Evolutionary conservation across 2,888 invertebrate species (phyloP).

Genomic region (Maniola hyperantus): DNA sequence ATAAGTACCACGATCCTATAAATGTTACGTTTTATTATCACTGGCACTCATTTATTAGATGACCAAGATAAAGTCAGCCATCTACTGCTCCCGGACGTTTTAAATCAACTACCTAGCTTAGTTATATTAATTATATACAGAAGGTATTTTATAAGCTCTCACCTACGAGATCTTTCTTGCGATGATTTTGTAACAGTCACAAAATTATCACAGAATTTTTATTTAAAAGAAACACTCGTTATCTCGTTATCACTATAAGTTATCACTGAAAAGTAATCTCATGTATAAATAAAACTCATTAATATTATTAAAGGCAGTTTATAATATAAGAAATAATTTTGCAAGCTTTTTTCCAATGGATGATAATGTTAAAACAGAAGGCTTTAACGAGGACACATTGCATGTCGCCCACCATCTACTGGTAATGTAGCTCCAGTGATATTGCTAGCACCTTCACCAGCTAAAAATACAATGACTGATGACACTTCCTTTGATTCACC

Average conservation of each 20-base stretch:
- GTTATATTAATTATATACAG: too few relatives aligned
- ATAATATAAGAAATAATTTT: too few relatives aligned
- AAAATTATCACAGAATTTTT: neutral
- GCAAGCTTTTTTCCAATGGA: too few relatives aligned
- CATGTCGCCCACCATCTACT: slow-evolving; percentile 94
- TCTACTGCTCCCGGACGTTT: too few relatives aligned
- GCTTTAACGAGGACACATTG: slow-evolving; percentile 89
- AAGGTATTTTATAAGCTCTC: too few relatives aligned
- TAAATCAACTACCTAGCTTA: too few relatives aligned
- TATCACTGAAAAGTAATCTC: neutral
- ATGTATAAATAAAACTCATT: neutral
- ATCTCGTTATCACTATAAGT: neutral
- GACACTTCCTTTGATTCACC: slow-evolving; percentile 93
- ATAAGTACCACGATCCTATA: too few relatives aligned
- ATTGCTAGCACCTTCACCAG: slow-evolving; percentile 91
- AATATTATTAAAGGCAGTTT: neutral
- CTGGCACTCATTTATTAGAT: too few relatives aligned
- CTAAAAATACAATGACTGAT: slow-evolving; percentile 93
- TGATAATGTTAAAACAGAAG: too few relatives aligned
- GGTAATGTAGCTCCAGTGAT: slow-evolving; percentile 92
- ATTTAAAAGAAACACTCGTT: neutral
- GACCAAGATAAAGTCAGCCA: too few relatives aligned
- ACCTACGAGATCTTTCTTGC: neutral
- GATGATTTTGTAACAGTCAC: neutral
- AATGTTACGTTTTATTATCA: too few relatives aligned